These are phyloP conservation scores for Triops cancriformis DNA, from an alignment of 1,140 invertebrate species.

Conservation along the genomic window DNA sequence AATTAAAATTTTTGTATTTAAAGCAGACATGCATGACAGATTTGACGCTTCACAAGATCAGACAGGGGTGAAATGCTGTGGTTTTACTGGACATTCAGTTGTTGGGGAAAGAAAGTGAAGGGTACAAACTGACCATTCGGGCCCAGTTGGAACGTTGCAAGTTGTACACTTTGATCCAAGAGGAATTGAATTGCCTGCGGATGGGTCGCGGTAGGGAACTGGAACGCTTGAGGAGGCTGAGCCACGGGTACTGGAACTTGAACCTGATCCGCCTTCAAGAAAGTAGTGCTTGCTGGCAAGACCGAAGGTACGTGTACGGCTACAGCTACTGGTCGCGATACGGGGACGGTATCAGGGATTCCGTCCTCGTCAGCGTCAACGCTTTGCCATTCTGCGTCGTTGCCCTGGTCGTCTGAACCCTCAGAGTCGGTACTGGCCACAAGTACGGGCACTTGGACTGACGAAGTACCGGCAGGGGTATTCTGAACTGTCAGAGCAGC, in stretches of 20 bases:
- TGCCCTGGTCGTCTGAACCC: constrained; percentile 18
- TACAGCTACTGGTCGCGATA: background rate
- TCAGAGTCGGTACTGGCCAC: background rate
- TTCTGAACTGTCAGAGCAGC: too few species aligned
- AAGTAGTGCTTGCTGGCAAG: background rate
- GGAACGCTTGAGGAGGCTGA: background rate
- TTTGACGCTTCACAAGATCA: background rate
- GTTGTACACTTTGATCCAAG: background rate
- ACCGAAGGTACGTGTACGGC: background rate
- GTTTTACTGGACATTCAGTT: background rate
- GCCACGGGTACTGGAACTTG: background rate
- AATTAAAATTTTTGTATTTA: background rate
- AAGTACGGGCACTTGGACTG: background rate
- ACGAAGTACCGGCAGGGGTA: too few species aligned
- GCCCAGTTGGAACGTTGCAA: background rate
- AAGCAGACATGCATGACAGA: background rate
- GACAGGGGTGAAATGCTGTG: background rate
- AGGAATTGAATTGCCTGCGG: constrained; percentile 11
- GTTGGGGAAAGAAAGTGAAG: constrained; percentile 5
- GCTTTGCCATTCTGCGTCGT: constrained; percentile 24
- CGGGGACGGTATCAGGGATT: background rate
- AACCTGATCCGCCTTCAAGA: background rate
- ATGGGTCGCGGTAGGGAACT: background rate
- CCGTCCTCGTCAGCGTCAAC: constrained; percentile 27
- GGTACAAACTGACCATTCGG: background rate